Base-by-base conservation (phyloP, 2,888 invertebrate species). In the Aspidapion aeneum region DNA sequence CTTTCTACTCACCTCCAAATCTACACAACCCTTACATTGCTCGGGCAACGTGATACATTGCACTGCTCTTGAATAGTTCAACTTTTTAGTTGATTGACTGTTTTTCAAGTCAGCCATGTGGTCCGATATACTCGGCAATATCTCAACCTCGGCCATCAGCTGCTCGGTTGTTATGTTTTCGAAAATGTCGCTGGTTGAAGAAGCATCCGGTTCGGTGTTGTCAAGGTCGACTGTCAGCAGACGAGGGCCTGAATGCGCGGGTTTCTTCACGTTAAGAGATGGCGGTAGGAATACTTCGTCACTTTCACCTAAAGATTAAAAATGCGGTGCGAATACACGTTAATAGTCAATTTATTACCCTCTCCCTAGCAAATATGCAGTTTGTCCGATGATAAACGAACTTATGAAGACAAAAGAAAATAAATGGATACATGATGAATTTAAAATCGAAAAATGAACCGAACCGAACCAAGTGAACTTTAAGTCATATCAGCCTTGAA, bases 11-110 rank as follows among this genome's bases (percentile, higher is more conserved):
- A 35, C 61, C 49, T 65, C 65, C 55, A 67, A 60, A 71, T 84
- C 82, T 52, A 82, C 81, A 61, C 78, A 78, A 18, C 82, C 76
- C 65, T 81, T 82, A 64, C 85, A 77, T 61, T 79, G 80, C 2
- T 81, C 70, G 16, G 86, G 86, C 68, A 87, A 78, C 70, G 80
- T 78, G 20, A 87, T 75, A 72, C 86, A 86, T 73, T 87, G 87
- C 21, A 87, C 82, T 0, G 86, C 85, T 55, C 78, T 74, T 1
- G 79, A 78, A 64, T 80, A 80, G 68, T 79, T 79, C 50, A 81
- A 65, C 69, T 76, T 78, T 60, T 77, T 79, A 20, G 68, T 67
- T n/a, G 73, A 70, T 62, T 74, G 75, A 51, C 73, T 76, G 63
- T 78, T 79, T 68, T 78, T 77, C 62, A 80, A 61, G 64, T 80